A percentile compares a stretch with the other conserved stretches of the same genome.
These are phyloP conservation scores for Volucella zonaria DNA, from an alignment of 2,888 invertebrate species.

Conservation along the genomic window DNA sequence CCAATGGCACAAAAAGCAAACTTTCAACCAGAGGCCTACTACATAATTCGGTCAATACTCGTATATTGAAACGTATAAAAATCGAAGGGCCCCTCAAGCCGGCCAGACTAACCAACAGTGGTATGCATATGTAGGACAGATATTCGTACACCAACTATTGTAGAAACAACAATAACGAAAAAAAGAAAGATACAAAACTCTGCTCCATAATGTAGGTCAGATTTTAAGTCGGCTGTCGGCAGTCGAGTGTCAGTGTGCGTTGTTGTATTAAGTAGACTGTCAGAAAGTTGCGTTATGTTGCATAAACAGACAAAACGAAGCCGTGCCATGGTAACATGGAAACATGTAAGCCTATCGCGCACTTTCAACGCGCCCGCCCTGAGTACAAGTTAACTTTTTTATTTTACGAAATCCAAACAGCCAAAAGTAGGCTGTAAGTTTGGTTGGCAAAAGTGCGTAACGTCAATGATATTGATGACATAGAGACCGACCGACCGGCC, in stretches of 20 bases:
- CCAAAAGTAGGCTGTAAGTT: constrained; percentile 68
- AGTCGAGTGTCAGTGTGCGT: constrained; percentile 31
- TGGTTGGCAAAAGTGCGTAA: constrained; percentile 61
- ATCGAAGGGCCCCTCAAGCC: constrained; percentile 59
- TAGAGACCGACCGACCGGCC: neutral
- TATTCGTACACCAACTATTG: no score
- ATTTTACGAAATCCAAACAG: constrained; percentile 65
- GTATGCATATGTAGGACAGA: no score
- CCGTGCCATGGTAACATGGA: neutral
- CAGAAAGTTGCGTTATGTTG: constrained; percentile 53
- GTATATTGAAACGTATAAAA: constrained; percentile 21
- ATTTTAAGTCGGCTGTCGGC: constrained; percentile 40
- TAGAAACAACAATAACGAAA: neutral
- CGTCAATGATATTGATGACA: neutral
- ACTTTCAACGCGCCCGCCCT: constrained; percentile 57
- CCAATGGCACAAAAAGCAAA: constrained; percentile 16
- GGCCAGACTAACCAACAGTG: constrained; percentile 3
- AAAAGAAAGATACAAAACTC: constrained; percentile 30
- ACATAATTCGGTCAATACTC: constrained; percentile 54
- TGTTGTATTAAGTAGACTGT: no score
- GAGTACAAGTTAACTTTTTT: constrained; percentile 67
- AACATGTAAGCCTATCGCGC: constrained; percentile 29
- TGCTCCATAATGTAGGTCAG: constrained; percentile 60
- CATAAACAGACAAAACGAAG: constrained; percentile 42
- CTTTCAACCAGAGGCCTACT: constrained; percentile 42